These are phyloP conservation scores for Knipowitschia caucasica DNA, from an alignment of 2,797 vertebrate species.

Conservation along the genomic window DNA sequence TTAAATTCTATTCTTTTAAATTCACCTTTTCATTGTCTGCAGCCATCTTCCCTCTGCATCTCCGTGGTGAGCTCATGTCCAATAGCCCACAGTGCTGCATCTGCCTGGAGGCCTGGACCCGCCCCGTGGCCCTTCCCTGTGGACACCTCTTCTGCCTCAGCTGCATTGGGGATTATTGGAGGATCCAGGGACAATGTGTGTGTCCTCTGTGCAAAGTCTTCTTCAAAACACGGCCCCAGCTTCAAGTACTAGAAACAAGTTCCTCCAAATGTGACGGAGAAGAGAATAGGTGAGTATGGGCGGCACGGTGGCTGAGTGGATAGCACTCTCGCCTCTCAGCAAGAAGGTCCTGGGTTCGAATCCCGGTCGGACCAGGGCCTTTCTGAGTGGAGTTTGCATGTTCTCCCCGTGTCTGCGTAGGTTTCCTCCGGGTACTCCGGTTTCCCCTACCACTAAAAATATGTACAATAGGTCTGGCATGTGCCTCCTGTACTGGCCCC, in stretches of 20 bases:
- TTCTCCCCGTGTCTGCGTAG: no score
- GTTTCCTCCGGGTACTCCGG: no score
- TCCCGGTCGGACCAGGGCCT: no score
- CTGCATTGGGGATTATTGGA: slow-evolving; percentile 60
- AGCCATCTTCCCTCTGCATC: no score
- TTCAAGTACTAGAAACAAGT: slow-evolving; percentile 3
- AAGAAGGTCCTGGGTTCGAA: no score
- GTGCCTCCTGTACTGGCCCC: no score
- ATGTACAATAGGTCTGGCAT: no score
- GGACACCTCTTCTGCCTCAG: slow-evolving; percentile 60
- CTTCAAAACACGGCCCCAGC: slow-evolving; percentile 46
- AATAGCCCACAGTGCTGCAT: slow-evolving; percentile 43
- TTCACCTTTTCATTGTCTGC: neutral
- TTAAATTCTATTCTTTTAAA: no score
- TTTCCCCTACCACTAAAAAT: no score
- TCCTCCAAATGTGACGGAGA: neutral
- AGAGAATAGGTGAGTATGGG: neutral
- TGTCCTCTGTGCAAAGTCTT: slow-evolving; percentile 56
- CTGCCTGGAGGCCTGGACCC: slow-evolving; percentile 50
- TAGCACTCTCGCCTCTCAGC: no score
- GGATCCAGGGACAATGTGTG: slow-evolving; percentile 26
- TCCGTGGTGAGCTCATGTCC: neutral
- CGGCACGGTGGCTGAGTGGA: no score
- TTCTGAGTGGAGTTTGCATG: no score
- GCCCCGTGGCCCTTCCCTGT: slow-evolving; percentile 42